Evolutionary conservation across 2,797 vertebrate species (phyloP).

Genomic region (Poeciliopsis gracilis): DNA sequence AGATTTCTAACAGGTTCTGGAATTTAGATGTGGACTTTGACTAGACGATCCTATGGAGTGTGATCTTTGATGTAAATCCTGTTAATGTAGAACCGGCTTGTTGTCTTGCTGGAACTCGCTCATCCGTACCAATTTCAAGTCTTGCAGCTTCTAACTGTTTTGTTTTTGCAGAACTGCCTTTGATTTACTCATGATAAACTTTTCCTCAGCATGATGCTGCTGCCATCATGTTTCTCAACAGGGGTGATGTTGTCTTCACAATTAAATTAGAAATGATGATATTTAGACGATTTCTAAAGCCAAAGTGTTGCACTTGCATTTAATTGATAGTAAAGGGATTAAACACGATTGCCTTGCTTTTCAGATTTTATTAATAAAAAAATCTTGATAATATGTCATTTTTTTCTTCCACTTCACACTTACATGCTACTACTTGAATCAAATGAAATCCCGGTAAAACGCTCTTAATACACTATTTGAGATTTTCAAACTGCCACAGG

Average conservation of each 20-base stretch:
- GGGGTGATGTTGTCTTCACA: neutral
- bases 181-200: neutral
- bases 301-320: neutral
- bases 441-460: neutral
- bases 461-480: neutral
- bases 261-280: neutral
- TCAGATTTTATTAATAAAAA: neutral
- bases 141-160: neutral
- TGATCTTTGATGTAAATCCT: neutral
- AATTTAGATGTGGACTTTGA: neutral
- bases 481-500: neutral
- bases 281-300: neutral
- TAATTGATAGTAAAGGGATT: neutral
- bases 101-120: neutral
- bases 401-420: neutral
- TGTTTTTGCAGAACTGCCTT: neutral
- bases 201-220: neutral
- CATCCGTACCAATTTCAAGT: neutral
- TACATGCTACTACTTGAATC: neutral
- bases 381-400: neutral
- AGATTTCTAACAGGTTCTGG: neutral
- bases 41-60: neutral
- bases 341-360: neutral
- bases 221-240: neutral
- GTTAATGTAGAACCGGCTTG: too few species aligned